Percentiles rank a stretch among this genome's conserved stretches.
Evolutionary conservation across 2,113 vertebrate genomes (phyloP).

Genomic region (Micromys minutus): DNA sequence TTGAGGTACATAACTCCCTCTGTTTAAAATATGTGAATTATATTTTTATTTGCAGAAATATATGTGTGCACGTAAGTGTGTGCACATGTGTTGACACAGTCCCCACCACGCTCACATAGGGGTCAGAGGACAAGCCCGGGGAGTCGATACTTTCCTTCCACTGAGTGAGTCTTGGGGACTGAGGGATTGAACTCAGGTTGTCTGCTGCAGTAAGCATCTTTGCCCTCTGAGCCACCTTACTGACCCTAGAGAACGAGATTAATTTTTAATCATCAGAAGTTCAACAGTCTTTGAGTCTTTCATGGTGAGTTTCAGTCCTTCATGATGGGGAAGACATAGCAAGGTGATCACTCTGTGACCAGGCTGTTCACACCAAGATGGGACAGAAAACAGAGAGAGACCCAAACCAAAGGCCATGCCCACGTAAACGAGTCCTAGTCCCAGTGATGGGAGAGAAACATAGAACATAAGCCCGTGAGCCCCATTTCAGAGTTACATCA

Average conservation of each 20-base stretch:
- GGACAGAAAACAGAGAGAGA: neutral
- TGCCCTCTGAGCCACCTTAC: neutral
- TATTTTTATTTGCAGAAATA: neutral
- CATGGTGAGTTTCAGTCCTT: neutral
- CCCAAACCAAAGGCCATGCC: neutral
- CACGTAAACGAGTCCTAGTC: neutral
- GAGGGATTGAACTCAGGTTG: neutral
- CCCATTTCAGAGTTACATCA: neutral
- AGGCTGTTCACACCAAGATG: neutral
- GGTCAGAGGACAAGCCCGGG: neutral
- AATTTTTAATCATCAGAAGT: neutral
- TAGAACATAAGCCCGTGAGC: too few relatives aligned
- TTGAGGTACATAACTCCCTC: neutral
- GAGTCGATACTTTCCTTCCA: too few relatives aligned
- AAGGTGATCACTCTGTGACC: neutral
- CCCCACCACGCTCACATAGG: too few relatives aligned
- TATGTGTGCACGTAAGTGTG: neutral
- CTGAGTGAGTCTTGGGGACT: neutral
- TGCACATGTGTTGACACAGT: too few relatives aligned
- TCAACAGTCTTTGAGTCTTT: neutral
- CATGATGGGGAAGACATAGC: neutral
- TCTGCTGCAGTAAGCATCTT: neutral
- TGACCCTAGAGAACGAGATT: neutral
- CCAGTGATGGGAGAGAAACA: too few relatives aligned
- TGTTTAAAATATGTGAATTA: neutral